Evolutionary conservation across 2,113 vertebrate genomes (phyloP).

Genomic region (Callopanchax toddi): DNA sequence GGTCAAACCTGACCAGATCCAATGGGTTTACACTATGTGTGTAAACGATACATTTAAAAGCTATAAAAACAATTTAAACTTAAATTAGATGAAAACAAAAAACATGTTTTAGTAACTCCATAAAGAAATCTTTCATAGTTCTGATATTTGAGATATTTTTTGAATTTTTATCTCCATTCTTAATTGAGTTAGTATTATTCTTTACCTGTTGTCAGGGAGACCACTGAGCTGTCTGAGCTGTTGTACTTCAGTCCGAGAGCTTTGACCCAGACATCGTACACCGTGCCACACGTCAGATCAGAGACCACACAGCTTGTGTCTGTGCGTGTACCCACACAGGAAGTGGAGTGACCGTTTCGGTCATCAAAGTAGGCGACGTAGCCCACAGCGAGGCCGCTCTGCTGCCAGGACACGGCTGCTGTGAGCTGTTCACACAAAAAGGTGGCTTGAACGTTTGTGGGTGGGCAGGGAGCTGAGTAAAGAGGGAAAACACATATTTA

Average conservation of each 20-base stretch:
- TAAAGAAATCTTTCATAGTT: too few relatives aligned
- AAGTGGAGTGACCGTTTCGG: slow-evolving; percentile 24
- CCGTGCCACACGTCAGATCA: slow-evolving; percentile 65
- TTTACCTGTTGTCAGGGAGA: slow-evolving; percentile 67
- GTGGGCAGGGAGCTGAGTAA: slow-evolving; percentile 72
- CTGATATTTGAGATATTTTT: too few relatives aligned
- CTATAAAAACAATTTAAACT: too few relatives aligned
- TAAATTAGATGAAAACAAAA: too few relatives aligned
- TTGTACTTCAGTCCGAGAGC: slow-evolving; percentile 62
- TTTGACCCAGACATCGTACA: slow-evolving; percentile 60
- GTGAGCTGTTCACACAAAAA: slow-evolving; percentile 49
- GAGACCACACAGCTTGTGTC: slow-evolving; percentile 54
- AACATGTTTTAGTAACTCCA: too few relatives aligned
- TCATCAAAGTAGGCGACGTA: slow-evolving; percentile 61
- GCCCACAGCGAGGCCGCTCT: slow-evolving; percentile 53
- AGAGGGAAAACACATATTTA: neutral
- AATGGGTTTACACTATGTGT: too few relatives aligned
- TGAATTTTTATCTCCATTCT: too few relatives aligned
- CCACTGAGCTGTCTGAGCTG: slow-evolving; percentile 63
- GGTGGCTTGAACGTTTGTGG: slow-evolving; percentile 51
- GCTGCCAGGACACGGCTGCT: slow-evolving; percentile 67
- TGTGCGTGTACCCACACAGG: slow-evolving; percentile 38
- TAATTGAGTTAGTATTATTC: neutral
- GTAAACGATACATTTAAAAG: too few relatives aligned
- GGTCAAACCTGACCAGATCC: too few relatives aligned